A percentile compares a stretch with the other conserved stretches of the same genome.
phyloP scores from a whole-genome alignment of 2,888 invertebrate genomes.

The Allophyes oxyacanthae region DNA sequence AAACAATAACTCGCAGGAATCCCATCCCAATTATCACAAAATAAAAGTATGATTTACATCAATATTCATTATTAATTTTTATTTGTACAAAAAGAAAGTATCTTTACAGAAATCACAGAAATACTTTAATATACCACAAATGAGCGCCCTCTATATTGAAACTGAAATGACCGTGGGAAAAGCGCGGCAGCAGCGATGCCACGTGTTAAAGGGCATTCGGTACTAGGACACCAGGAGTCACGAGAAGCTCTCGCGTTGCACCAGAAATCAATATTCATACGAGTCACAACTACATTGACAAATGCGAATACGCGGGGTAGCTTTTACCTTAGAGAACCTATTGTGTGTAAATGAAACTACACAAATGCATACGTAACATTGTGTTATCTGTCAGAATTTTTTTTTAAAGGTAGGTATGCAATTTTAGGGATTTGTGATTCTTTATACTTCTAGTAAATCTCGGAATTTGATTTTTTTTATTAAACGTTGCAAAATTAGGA shows the following conservation, averaged over 20 bases:
- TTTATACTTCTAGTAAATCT: too few relatives aligned
- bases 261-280: constrained; percentile 22
- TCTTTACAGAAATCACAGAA: too few relatives aligned
- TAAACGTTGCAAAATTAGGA: too few relatives aligned
- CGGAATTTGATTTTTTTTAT: too few relatives aligned
- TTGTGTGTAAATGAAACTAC: constrained; percentile 13
- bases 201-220: constrained; percentile 18
- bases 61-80: too few relatives aligned
- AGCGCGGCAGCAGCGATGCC: constrained; percentile 16
- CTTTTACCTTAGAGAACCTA: neutral
- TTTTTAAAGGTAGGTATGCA: too few relatives aligned
- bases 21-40: too few relatives aligned
- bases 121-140: neutral
- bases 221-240: constrained; percentile 37
- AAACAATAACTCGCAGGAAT: too few relatives aligned
- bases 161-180: constrained; percentile 27
- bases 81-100: too few relatives aligned
- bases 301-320: neutral
- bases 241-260: constrained; percentile 24
- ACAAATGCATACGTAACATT: constrained; percentile 11
- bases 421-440: too few relatives aligned
- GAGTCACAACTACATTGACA: constrained; percentile 10
- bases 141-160: constrained; percentile 22
- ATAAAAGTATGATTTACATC: too few relatives aligned
- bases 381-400: too few relatives aligned